These are phyloP conservation scores for Xanthia icteritia DNA, from an alignment of 2,888 invertebrate species.

Conservation along the genomic window DNA sequence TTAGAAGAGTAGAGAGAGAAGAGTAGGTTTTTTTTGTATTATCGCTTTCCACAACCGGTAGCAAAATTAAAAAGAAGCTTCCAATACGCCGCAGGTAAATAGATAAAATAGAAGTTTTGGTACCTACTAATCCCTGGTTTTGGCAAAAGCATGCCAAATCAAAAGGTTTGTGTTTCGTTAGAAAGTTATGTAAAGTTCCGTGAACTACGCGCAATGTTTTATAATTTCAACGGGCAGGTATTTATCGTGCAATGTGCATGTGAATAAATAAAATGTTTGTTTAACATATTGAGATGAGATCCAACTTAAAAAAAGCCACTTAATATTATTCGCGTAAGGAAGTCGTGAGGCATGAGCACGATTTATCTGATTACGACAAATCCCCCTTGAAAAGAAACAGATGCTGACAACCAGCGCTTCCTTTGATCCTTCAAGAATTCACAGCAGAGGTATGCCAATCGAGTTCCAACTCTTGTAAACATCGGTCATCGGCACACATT, in stretches of 20 bases:
- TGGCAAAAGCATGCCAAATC: not conserved
- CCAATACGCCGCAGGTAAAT: not conserved
- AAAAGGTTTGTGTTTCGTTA: not conserved
- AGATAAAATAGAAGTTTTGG: conserved; percentile 1
- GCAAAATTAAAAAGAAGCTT: not conserved
- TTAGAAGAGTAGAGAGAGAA: too few relatives aligned
- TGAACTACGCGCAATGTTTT: not conserved
- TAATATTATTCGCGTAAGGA: conserved; percentile 76
- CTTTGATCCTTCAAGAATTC: conserved; percentile 84
- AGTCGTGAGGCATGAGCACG: conserved; percentile 78
- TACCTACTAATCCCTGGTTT: not conserved
- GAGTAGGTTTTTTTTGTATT: too few relatives aligned
- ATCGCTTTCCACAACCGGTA: not conserved
- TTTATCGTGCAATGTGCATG: not conserved
- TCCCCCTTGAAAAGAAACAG: conserved; percentile 82
- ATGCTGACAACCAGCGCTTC: conserved; percentile 75
- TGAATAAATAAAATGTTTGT: conserved; percentile 10
- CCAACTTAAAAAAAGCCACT: conserved; percentile 33
- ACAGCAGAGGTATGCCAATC: conserved; percentile 72
- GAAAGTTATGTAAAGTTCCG: conserved; percentile 2
- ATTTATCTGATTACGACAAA: conserved; percentile 85
- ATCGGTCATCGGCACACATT: conserved; percentile 77
- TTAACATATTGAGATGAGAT: conserved; percentile 22
- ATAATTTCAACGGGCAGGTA: conserved; percentile 1
- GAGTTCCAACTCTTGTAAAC: conserved; percentile 76